Conservation (phyloP, 2,888 invertebrate species). For the Eristalis intricaria region DNA sequence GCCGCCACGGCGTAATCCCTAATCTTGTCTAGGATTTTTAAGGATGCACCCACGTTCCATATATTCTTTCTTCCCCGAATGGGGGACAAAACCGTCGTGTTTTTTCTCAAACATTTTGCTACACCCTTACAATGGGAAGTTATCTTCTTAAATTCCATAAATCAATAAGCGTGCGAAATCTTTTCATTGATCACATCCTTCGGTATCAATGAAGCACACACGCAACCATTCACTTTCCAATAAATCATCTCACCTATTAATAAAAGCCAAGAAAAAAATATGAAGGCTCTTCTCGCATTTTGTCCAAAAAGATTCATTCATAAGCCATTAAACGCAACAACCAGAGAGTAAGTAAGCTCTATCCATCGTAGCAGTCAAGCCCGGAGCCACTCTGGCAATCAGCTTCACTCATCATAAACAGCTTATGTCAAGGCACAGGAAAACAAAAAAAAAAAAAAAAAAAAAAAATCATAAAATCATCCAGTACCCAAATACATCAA, state of each 20-base stretch:
- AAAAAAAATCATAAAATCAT: constrained; percentile 62
- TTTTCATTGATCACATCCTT: constrained; percentile 45
- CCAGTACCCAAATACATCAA: constrained; percentile 65
- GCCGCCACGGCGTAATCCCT: background rate
- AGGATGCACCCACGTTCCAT: background rate
- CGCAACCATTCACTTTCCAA: constrained; percentile 14
- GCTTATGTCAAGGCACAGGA: constrained; percentile 48
- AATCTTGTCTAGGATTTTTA: background rate
- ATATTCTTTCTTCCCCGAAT: background rate
- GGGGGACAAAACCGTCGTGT: background rate
- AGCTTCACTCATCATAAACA: constrained; percentile 66
- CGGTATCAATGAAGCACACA: constrained; percentile 44
- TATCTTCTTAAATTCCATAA: constrained; percentile 55
- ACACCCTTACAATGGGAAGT: background rate
- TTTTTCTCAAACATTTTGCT: background rate
- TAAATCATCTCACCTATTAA: constrained; percentile 66
- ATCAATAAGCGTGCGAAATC: constrained; percentile 55
- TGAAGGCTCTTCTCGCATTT: constrained; percentile 42
- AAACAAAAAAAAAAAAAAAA: background rate
- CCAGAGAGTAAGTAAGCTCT: constrained; percentile 65
- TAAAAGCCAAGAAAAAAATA: constrained; percentile 46
- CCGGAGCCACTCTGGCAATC: constrained; percentile 51
- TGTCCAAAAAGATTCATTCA: constrained; percentile 61
- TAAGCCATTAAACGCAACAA: constrained; percentile 67
- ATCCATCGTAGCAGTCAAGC: constrained; percentile 25